Conservation (phyloP, 2,797 vertebrate species). For the Petrocephalus sullivani region DNA sequence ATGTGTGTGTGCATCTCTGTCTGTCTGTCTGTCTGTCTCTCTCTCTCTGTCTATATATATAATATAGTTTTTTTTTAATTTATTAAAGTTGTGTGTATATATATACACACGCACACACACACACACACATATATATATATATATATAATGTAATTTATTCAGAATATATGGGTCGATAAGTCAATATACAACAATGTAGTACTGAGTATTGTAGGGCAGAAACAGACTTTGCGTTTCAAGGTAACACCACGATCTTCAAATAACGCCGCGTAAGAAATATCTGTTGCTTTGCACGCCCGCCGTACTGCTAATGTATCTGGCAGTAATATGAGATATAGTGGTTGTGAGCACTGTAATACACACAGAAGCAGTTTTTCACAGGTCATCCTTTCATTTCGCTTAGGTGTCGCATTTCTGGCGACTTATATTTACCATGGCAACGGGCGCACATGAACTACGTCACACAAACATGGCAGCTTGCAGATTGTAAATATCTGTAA, state of each 20-base stretch:
- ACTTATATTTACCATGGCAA: conserved; percentile 4
- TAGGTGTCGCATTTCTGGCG: not conserved
- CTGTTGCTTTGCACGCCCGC: not conserved
- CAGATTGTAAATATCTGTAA: not conserved
- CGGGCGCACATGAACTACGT: conserved; percentile 33
- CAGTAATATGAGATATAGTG: not conserved
- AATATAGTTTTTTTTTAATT: no score
- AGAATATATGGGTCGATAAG: not conserved
- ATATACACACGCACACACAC: no score
- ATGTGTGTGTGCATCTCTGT: not conserved
- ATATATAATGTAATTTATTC: not conserved
- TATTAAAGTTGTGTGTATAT: no score
- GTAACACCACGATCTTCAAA: not conserved
- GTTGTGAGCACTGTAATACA: not conserved
- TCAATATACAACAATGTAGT: not conserved
- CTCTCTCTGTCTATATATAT: no score
- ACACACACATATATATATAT: not conserved
- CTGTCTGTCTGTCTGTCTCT: no score
- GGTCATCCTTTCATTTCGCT: not conserved
- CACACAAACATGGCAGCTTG: conserved; percentile 34
- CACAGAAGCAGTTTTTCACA: not conserved
- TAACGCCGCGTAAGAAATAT: not conserved
- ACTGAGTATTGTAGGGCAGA: not conserved
- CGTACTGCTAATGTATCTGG: not conserved
- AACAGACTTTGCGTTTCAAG: not conserved